These are phyloP conservation scores for Pseudonaja textilis DNA, from an alignment of 2,113 vertebrate species.

Conservation along the genomic window DNA sequence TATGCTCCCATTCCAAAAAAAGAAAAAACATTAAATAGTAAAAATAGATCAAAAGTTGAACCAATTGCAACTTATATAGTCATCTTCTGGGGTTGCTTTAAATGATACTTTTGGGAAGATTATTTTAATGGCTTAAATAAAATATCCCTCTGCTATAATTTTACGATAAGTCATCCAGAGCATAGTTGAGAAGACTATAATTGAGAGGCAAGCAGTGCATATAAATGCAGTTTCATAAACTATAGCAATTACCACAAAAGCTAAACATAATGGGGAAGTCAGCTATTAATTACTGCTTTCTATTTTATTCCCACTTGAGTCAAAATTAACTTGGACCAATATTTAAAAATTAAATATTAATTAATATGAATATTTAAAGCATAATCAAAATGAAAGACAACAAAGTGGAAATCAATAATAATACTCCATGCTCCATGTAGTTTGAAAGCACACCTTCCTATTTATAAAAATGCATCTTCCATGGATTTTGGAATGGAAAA, in stretches of 20 bases:
- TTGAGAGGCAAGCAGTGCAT: not conserved
- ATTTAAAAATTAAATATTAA: not conserved
- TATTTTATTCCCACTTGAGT: not conserved
- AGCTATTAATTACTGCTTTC: not conserved
- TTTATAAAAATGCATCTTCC: not conserved
- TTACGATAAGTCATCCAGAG: not conserved
- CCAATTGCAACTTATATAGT: not conserved
- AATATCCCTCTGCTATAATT: not conserved
- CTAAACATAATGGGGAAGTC: not conserved
- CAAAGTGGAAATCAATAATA: not conserved
- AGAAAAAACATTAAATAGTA: not conserved
- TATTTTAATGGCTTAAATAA: not conserved
- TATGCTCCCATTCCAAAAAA: not conserved
- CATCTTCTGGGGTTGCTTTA: not conserved
- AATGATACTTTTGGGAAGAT: not conserved
- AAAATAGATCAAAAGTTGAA: not conserved
- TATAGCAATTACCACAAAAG: not conserved
- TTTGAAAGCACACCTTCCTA: not conserved
- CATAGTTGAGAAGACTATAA: not conserved
- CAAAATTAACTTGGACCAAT: not conserved
- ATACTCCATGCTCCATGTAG: not conserved
- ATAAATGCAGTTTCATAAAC: not conserved
- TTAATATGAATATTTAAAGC: not conserved
- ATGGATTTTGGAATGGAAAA: not conserved
- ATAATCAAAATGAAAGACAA: not conserved